A percentile compares a stretch with the other conserved stretches of the same genome.
These are phyloP conservation scores for Anas capensis DNA, from an alignment of 2,797 vertebrate genomes.

Conservation along the genomic window DNA sequence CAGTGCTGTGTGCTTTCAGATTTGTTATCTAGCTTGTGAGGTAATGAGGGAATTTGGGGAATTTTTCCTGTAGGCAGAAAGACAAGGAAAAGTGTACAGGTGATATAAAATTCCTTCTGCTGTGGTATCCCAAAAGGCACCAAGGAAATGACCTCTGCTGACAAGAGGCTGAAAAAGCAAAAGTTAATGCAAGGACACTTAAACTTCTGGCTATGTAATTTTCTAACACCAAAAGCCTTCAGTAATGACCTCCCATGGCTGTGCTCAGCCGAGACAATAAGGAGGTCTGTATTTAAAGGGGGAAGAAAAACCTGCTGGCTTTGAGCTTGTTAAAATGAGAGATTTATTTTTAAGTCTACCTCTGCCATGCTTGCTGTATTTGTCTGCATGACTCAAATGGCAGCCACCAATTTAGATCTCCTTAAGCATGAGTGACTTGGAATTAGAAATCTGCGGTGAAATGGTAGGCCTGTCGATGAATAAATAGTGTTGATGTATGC, in stretches of 20 bases:
- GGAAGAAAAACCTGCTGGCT: neutral
- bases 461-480: neutral
- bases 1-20: neutral
- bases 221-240: neutral
- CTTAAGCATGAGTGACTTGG: slow-evolving; percentile 7
- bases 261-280: neutral
- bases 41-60: neutral
- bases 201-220: neutral
- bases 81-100: neutral
- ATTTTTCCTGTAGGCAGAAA: neutral
- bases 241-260: neutral
- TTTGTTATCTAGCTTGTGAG: neutral
- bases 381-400: slow-evolving; percentile 31
- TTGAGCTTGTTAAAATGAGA: slow-evolving; percentile 23
- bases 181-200: neutral
- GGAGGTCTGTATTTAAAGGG: slow-evolving; percentile 14
- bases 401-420: neutral
- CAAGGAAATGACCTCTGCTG: neutral
- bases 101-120: neutral
- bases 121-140: neutral
- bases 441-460: slow-evolving; percentile 13
- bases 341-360: slow-evolving; percentile 42
- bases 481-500: neutral
- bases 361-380: slow-evolving; percentile 17
- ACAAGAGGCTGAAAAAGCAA: neutral